A percentile compares a stretch with the other conserved stretches of the same genome.
These are phyloP conservation scores for Anoplolepis gracilipes DNA, from an alignment of 1,140 invertebrate species.

Conservation along the genomic window DNA sequence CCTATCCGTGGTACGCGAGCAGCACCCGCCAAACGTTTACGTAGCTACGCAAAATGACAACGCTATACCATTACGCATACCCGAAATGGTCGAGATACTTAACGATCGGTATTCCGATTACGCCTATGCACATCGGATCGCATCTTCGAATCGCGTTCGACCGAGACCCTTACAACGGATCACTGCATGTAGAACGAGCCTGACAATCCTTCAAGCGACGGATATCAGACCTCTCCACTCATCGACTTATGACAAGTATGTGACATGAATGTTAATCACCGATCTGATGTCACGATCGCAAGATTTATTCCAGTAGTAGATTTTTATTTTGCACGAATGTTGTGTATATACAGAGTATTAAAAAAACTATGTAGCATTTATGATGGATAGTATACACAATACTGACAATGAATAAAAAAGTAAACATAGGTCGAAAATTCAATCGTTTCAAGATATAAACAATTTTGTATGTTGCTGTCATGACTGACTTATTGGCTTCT, in stretches of 20 bases:
- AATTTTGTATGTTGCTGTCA: too few relatives aligned
- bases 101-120: constrained; percentile 49
- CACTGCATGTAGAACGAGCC: constrained; percentile 14
- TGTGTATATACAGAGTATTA: too few relatives aligned
- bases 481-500: too few relatives aligned
- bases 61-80: constrained; percentile 29
- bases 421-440: too few relatives aligned
- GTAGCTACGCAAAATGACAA: constrained; percentile 49
- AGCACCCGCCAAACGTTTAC: constrained; percentile 30
- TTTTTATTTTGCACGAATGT: background rate
- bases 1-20: constrained; percentile 32
- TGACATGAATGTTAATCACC: constrained; percentile 11
- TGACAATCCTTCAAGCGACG: constrained; percentile 32
- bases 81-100: constrained; percentile 33
- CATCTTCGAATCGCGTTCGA: constrained; percentile 34
- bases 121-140: constrained; percentile 27
- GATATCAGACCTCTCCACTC: constrained; percentile 4
- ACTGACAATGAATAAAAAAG: too few relatives aligned
- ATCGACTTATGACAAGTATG: constrained; percentile 40
- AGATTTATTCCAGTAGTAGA: constrained; percentile 6
- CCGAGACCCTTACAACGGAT: background rate
- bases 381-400: too few relatives aligned
- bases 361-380: too few relatives aligned
- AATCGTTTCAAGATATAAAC: too few relatives aligned
- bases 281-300: background rate